Base-by-base conservation (phyloP, 1,140 invertebrate species). In the Bathynomus jamesi region DNA sequence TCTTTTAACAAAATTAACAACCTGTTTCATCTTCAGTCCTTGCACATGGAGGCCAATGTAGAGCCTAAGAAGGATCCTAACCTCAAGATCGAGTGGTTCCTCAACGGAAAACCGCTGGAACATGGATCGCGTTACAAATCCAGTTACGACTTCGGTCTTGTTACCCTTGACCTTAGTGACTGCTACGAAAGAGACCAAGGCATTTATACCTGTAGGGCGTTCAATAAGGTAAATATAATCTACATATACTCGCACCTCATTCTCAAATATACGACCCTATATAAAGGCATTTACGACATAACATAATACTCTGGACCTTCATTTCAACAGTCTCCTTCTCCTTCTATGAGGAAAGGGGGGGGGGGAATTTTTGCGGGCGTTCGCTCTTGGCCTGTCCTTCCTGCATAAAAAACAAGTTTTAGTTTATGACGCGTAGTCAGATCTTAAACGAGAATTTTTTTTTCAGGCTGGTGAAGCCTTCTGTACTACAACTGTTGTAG, bases 61-160 rank as follows among this genome's bases (percentile, higher is more conserved):
- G 92, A 95, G 82, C 97, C 96, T 0, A 94, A 97, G 81, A 90
- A 95, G 81, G 97, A 99, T 86, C 96, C 96, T 2, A 91, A 96
- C 79, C 84, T 96, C n/a, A 91, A 89, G 78, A 90, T 95, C 70
- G 93, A 95, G 83, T 95, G 93, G 93, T 95, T 92, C 82, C 93
- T 95, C 79, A 95, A 96, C 80, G 93, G 93, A 40, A 70, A 74
- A 61, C 65, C 75, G 17, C 30, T 80, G 21, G 77, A 73, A 65
- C 62, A 72, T 79, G 83, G 82, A 31, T 89, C 91, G 5, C 84
- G 92, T 68, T 95, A 93, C 80, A 94, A 92, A 81, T 87, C 92
- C 81, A 92, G 90, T 0, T 93, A 87, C 80, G 94, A 97, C 78
- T 96, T 97, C 81, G 94, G 95, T 70, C 95, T 93, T 81, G 92